phyloP scores from a whole-genome alignment of 2,888 invertebrate genomes.

The Lysandra bellargus region DNA sequence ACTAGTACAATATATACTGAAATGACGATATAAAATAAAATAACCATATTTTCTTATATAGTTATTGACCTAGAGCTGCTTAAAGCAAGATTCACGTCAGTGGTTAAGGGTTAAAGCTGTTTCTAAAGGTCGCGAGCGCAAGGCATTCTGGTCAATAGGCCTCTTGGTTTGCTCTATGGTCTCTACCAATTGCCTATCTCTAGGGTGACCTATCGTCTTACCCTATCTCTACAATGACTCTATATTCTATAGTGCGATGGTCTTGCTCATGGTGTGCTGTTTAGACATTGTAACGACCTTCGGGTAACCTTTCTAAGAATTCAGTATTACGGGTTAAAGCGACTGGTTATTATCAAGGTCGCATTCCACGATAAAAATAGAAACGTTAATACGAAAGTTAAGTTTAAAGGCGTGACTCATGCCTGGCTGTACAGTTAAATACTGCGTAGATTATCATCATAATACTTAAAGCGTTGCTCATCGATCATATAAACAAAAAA shows the following conservation, averaged over 20 bases:
- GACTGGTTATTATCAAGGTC: conserved; percentile 20
- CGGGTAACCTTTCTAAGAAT: conserved; percentile 3
- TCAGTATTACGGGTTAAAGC: background rate
- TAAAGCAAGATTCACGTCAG: too few species aligned
- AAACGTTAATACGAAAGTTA: conserved; percentile 13
- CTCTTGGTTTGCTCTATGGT: background rate
- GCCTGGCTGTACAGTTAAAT: background rate
- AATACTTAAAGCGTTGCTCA: too few species aligned
- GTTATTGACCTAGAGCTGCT: too few species aligned
- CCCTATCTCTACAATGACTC: too few species aligned
- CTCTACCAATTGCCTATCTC: too few species aligned
- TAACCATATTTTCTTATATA: too few species aligned
- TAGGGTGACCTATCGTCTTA: too few species aligned
- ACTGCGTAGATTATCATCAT: background rate
- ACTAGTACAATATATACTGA: too few species aligned
- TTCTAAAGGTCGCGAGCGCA: too few species aligned
- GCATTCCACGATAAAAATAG: conserved; percentile 22
- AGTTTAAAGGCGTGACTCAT: background rate
- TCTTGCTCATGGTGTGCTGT: background rate
- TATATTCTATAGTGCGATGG: background rate
- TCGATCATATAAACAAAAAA: too few species aligned
- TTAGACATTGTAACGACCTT: background rate
- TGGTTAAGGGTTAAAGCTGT: too few species aligned
- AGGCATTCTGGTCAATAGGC: background rate
- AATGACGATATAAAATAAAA: too few species aligned